phyloP scores from a whole-genome alignment of 1,140 invertebrate genomes.

The Drosophila lini region DNA sequence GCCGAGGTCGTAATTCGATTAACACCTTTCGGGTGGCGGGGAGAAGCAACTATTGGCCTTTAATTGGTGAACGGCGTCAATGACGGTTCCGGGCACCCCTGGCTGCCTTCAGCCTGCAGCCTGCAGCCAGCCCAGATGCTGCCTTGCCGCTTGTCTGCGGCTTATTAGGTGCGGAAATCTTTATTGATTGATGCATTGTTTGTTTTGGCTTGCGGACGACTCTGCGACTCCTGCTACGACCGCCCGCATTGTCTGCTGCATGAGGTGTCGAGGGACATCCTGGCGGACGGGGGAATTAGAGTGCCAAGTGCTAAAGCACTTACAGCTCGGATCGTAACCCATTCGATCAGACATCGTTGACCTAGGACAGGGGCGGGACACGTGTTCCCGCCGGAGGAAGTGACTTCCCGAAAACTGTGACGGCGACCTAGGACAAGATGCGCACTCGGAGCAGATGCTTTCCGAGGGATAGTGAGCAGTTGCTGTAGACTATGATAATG shows the following conservation, averaged over 20 bases:
- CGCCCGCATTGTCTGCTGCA: constrained; percentile 60
- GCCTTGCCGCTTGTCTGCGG: constrained; percentile 48
- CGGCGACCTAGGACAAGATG: constrained; percentile 11
- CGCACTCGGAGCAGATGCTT: neutral
- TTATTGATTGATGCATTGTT: constrained; percentile 82
- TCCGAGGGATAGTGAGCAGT: neutral
- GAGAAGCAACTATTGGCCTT: constrained; percentile 64
- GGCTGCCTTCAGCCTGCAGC: neutral
- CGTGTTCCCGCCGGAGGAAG: constrained; percentile 7
- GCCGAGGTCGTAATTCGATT: constrained; percentile 72
- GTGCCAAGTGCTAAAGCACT: constrained; percentile 52
- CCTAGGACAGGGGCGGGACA: neutral
- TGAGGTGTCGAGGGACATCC: constrained; percentile 4
- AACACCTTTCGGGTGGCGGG: constrained; percentile 63
- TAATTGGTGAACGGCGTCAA: constrained; percentile 74
- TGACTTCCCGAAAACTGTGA: neutral
- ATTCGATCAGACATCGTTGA: constrained; percentile 55
- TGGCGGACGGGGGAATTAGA: neutral
- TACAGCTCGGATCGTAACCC: constrained; percentile 63
- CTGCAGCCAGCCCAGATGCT: constrained; percentile 3
- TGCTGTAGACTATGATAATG: neutral
- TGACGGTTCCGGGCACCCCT: constrained; percentile 43
- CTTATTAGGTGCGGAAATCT: constrained; percentile 83
- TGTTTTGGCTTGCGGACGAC: constrained; percentile 66
- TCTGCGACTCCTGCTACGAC: constrained; percentile 33